These are phyloP conservation scores for Nipponacmea schrenckii DNA, from an alignment of 2,888 invertebrate species.

Conservation along the genomic window DNA sequence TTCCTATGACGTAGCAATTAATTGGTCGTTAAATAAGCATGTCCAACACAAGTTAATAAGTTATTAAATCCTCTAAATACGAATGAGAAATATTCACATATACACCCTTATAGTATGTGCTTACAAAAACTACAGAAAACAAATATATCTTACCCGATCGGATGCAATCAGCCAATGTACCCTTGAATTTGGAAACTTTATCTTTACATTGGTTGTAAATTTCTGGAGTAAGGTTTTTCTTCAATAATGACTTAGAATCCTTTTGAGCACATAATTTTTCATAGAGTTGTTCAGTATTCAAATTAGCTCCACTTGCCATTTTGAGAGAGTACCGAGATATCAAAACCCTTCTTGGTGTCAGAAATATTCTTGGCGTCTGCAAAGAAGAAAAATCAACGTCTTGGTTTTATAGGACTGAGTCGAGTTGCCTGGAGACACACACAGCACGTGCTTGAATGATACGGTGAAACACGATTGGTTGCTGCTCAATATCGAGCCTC, in stretches of 20 bases:
- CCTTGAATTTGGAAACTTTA: slow-evolving; percentile 44
- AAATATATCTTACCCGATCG: slow-evolving; percentile 76
- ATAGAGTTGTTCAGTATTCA: slow-evolving; percentile 26
- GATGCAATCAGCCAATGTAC: slow-evolving; percentile 53
- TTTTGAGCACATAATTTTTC: slow-evolving; percentile 22
- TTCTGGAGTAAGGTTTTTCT: slow-evolving; percentile 69
- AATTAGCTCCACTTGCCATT: slow-evolving; percentile 4
- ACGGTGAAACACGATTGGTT: neutral
- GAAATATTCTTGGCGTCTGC: slow-evolving; percentile 1
- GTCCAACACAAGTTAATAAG: no score
- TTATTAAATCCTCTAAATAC: no score
- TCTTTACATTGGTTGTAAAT: slow-evolving; percentile 43
- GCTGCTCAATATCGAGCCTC: no score
- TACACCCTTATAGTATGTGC: no score
- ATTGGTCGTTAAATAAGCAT: no score
- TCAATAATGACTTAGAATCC: slow-evolving; percentile 75
- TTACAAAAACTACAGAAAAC: no score
- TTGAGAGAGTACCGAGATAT: slow-evolving; percentile 5
- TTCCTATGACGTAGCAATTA: no score
- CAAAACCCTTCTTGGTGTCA: neutral
- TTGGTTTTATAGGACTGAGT: neutral
- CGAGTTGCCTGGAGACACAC: slow-evolving; percentile 5
- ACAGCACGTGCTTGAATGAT: no score
- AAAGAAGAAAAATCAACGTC: neutral
- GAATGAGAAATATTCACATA: no score